Evolutionary conservation across 2,797 vertebrate genomes (phyloP).

Genomic region (Catharus ustulatus): DNA sequence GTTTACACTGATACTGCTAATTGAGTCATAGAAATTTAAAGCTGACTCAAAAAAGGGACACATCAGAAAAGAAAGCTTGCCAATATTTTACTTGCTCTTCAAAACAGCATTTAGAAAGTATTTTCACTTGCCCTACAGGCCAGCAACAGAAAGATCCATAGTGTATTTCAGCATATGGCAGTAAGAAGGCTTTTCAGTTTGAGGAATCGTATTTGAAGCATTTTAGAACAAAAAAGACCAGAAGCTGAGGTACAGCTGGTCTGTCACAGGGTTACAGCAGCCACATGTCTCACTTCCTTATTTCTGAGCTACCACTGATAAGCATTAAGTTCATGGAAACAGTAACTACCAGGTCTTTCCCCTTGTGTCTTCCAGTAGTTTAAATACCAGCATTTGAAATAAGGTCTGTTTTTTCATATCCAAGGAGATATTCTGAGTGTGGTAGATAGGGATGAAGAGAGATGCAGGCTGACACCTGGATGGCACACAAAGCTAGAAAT

Average conservation of each 20-base stretch:
- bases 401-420: not conserved
- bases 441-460: not conserved
- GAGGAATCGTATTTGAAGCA: not conserved
- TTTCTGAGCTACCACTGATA: not conserved
- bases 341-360: not conserved
- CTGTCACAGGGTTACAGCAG: not conserved
- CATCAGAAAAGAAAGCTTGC: not conserved
- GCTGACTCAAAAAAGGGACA: not conserved
- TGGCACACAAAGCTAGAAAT: not conserved
- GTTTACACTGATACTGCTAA: not conserved
- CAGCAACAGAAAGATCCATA: not conserved
- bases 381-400: not conserved
- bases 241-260: not conserved
- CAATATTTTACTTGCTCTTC: not conserved
- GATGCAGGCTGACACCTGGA: not conserved
- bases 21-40: not conserved
- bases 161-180: not conserved
- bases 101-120: not conserved
- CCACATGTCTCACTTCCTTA: not conserved
- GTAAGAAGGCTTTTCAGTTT: not conserved
- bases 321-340: not conserved
- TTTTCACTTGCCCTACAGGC: not conserved
- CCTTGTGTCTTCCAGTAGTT: not conserved
- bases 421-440: accelerated
- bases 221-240: not conserved